A percentile compares a stretch with the other conserved stretches of the same genome.
Evolutionary conservation across 2,888 invertebrate genomes (phyloP).

Genomic region (Calameuta filiformis): DNA sequence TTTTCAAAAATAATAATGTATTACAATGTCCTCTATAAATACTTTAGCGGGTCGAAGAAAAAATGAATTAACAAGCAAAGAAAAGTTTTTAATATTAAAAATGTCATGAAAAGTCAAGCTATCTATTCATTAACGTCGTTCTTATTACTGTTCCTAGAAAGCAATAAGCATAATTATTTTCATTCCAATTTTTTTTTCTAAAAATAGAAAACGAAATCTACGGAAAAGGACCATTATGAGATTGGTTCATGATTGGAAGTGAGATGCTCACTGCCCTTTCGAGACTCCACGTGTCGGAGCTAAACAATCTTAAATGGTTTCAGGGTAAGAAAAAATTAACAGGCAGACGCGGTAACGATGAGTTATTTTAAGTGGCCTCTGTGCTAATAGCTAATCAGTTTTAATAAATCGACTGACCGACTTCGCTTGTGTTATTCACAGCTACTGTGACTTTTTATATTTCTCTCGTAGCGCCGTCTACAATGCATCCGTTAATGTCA

Average conservation of each 20-base stretch:
- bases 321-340: constrained; percentile 14
- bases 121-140: not conserved
- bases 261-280: constrained; percentile 10
- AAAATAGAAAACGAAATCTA: not conserved
- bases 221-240: not conserved
- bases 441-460: not conserved
- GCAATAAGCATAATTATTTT: not conserved
- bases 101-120: not conserved
- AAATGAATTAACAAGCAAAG: not conserved
- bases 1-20: no score
- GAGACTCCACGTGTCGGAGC: constrained; percentile 7
- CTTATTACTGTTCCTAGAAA: not conserved
- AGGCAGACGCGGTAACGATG: constrained; percentile 6
- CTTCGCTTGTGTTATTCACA: not conserved
- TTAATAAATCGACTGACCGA: constrained; percentile 4
- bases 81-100: not conserved
- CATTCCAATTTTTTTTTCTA: not conserved
- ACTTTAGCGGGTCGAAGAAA: no score
- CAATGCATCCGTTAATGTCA: not conserved
- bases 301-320: constrained; percentile 14
- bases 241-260: constrained; percentile 6
- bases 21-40: no score
- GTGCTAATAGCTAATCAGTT: not conserved
- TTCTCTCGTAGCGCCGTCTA: not conserved
- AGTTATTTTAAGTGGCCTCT: not conserved